phyloP scores from a whole-genome alignment of 1,140 invertebrate species.

The Palaemon carinicauda region DNA sequence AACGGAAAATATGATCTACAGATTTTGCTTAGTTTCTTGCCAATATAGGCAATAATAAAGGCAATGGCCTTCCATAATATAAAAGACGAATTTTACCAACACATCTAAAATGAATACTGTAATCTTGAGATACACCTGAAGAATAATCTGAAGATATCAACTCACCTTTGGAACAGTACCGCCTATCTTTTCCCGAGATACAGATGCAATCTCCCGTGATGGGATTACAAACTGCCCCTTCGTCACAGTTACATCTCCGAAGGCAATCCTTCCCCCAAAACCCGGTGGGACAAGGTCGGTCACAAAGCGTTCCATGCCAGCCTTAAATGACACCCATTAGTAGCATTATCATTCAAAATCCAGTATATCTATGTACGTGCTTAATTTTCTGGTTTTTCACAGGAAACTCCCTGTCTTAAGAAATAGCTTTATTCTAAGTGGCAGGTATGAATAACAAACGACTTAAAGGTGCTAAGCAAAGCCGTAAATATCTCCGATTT shows the following conservation, averaged over 20 bases:
- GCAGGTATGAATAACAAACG: too few relatives aligned
- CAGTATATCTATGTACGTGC: too few relatives aligned
- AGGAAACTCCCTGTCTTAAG: too few relatives aligned
- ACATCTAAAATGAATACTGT: too few relatives aligned
- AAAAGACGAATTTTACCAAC: too few relatives aligned
- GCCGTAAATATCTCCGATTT: too few relatives aligned
- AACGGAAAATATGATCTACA: conserved; percentile 65
- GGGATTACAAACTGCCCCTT: conserved; percentile 74
- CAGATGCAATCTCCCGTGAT: conserved; percentile 83
- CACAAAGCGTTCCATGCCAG: conserved; percentile 80
- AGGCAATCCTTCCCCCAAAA: conserved; percentile 77
- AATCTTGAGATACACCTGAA: too few relatives aligned
- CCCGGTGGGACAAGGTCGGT: conserved; percentile 75
- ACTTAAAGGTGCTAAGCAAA: too few relatives aligned
- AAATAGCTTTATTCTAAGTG: too few relatives aligned
- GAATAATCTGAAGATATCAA: not conserved
- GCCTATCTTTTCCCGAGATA: conserved; percentile 80
- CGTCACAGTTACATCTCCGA: conserved; percentile 77
- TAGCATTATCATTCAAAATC: too few relatives aligned
- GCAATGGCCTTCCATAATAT: too few relatives aligned
- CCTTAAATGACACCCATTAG: conserved; percentile 66
- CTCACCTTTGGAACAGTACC: conserved; percentile 76
- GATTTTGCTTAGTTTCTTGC: conserved; percentile 81
- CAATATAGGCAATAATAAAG: conserved; percentile 81
- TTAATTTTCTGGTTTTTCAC: too few relatives aligned